These are phyloP conservation scores for Eubasilissa regina DNA, from an alignment of 1,140 invertebrate species.

Conservation along the genomic window DNA sequence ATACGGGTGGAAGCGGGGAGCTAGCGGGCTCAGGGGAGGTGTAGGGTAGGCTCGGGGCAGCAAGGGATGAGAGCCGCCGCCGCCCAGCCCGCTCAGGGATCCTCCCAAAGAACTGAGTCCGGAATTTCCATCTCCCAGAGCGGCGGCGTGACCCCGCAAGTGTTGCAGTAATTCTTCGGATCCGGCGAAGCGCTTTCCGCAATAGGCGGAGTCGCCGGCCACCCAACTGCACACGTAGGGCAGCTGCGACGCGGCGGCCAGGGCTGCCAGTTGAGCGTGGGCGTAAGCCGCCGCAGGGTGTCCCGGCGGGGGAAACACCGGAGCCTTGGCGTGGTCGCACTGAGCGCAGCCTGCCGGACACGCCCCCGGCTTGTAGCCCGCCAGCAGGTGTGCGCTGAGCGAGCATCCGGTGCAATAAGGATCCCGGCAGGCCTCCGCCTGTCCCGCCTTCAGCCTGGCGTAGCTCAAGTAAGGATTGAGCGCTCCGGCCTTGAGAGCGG, in stretches of 20 bases:
- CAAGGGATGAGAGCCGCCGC: constrained; percentile 78
- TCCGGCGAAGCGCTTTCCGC: constrained; percentile 90
- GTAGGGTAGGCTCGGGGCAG: constrained; percentile 88
- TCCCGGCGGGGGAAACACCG: constrained; percentile 68
- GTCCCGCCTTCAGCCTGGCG: constrained; percentile 78
- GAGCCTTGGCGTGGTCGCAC: constrained; percentile 85
- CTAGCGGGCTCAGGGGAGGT: constrained; percentile 86
- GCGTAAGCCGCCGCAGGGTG: constrained; percentile 79
- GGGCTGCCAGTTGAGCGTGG: constrained; percentile 81
- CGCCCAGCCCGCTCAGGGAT: constrained; percentile 44
- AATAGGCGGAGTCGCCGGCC: constrained; percentile 88
- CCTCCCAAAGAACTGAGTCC: constrained; percentile 54
- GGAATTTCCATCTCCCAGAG: constrained; percentile 66
- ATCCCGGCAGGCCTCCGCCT: constrained; percentile 82
- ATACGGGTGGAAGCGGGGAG: constrained; percentile 89
- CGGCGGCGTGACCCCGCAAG: constrained; percentile 88
- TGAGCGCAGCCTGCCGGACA: constrained; percentile 92
- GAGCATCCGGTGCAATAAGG: constrained; percentile 94
- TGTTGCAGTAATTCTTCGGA: constrained; percentile 94
- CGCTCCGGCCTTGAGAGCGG: constrained; percentile 78
- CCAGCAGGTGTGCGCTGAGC: constrained; percentile 84
- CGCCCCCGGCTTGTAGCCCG: constrained; percentile 69
- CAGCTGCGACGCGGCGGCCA: constrained; percentile 82
- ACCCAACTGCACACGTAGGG: constrained; percentile 95
- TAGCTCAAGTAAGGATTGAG: constrained; percentile 83